Evolutionary conservation across 2,113 vertebrate species (phyloP).

Genomic region (Caloenas nicobarica): DNA sequence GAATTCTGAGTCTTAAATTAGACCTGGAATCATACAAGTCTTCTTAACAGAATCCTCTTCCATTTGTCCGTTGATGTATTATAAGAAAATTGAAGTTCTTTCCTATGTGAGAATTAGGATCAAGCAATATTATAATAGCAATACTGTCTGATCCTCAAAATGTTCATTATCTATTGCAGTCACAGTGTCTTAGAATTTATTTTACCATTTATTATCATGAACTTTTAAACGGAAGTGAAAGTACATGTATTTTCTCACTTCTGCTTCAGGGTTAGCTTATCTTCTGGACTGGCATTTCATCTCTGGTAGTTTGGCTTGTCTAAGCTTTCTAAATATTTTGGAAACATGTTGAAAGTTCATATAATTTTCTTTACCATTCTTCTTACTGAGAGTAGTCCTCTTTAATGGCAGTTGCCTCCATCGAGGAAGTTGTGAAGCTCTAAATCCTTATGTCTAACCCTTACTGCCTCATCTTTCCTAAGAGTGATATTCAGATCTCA

Average conservation of each 20-base stretch:
- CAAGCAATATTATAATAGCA: not conserved
- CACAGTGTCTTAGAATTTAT: not conserved
- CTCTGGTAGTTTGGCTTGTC: not conserved
- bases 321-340: not conserved
- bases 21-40: not conserved
- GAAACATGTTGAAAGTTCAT: not conserved
- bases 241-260: not conserved
- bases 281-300: not conserved
- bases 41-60: not conserved
- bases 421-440: not conserved
- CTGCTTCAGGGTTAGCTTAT: not conserved
- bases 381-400: not conserved
- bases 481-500: not conserved
- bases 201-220: not conserved
- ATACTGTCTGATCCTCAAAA: not conserved
- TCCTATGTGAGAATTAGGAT: not conserved
- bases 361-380: not conserved
- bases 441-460: not conserved
- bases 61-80: not conserved
- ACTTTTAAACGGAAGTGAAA: not conserved
- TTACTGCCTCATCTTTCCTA: not conserved
- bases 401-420: not conserved
- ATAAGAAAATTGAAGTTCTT: not conserved
- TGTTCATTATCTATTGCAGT: not conserved
- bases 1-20: not conserved